Conservation (phyloP, 2,113 vertebrate species). For the Mirounga angustirostris region DNA sequence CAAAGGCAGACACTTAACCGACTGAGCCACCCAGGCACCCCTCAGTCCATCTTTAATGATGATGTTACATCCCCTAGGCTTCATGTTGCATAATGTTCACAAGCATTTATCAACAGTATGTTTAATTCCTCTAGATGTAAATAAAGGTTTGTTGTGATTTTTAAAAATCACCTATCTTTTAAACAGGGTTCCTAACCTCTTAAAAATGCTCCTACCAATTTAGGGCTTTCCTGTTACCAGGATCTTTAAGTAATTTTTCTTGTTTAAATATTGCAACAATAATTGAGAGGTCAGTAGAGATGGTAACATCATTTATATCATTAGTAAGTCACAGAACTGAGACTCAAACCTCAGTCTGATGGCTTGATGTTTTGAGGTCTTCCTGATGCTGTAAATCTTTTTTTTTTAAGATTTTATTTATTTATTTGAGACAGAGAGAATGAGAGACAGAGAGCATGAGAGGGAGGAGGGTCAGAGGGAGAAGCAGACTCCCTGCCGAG, state of each 20-base stretch:
- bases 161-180: constrained; percentile 25
- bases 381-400: background rate
- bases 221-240: background rate
- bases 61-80: background rate
- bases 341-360: background rate
- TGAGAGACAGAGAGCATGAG: no score
- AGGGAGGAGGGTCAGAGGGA: no score
- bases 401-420: no score
- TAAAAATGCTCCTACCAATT: constrained; percentile 5
- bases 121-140: background rate
- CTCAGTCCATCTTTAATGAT: background rate
- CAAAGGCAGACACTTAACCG: background rate
- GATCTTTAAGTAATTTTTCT: background rate
- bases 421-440: no score
- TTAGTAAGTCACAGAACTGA: background rate
- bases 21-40: background rate
- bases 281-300: background rate
- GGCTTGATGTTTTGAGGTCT: background rate
- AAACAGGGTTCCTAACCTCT: background rate
- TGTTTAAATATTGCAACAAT: background rate
- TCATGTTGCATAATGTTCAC: background rate
- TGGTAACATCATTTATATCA: background rate
- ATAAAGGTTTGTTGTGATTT: background rate
- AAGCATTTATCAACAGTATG: background rate
- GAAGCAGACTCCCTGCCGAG: no score